Conservation (phyloP, 2,888 invertebrate genomes). For the Cephus pygmeus region DNA sequence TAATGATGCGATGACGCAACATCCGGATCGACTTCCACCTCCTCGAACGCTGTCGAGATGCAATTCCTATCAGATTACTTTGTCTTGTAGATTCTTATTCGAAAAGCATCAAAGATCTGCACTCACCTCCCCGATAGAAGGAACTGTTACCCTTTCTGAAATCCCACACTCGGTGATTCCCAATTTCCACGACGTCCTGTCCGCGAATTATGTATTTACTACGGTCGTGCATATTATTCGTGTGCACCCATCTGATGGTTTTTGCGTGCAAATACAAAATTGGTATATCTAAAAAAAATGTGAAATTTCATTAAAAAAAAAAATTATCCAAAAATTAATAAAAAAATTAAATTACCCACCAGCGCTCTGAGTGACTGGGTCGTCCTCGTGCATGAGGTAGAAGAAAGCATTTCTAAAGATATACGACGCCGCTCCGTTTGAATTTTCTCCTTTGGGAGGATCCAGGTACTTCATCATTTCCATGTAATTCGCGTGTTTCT, state of each 20-base stretch:
- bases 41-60: conserved; percentile 30
- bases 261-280: conserved; percentile 63
- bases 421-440: conserved; percentile 57
- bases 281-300: conserved; percentile 25
- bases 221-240: conserved; percentile 46
- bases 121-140: conserved; percentile 27
- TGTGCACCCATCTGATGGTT: conserved; percentile 56
- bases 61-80: background rate
- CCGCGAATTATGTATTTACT: conserved; percentile 61
- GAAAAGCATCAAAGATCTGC: background rate
- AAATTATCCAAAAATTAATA: background rate
- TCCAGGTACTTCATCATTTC: conserved; percentile 54
- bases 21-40: conserved; percentile 33
- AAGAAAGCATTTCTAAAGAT: conserved; percentile 68
- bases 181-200: conserved; percentile 49
- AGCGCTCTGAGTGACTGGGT: conserved; percentile 55
- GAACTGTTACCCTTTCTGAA: conserved; percentile 21
- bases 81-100: background rate
- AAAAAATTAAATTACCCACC: conserved; percentile 30
- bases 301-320: background rate
- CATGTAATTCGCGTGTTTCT: conserved; percentile 38
- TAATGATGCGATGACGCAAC: conserved; percentile 41
- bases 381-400: conserved; percentile 65
- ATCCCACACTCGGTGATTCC: conserved; percentile 52
- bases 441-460: conserved; percentile 7